phyloP scores from a whole-genome alignment of 92 coral and sea anemone species.

The Bergia puertoricense region DNA sequence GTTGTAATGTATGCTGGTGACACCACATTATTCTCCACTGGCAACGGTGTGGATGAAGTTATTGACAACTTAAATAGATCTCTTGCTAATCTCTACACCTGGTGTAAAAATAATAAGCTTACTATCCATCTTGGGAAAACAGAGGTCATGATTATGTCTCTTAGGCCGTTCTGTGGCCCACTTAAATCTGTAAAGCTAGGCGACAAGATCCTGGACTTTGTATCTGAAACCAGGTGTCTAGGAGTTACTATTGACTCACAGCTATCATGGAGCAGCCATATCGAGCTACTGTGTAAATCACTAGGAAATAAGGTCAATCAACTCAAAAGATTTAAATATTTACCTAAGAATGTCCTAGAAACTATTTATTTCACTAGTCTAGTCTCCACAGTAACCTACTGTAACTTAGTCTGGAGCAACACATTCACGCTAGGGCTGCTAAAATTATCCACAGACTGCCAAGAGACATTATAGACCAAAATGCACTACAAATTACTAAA shows the following conservation, averaged over 20 bases:
- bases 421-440: neutral
- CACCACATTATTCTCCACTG: slow-evolving; percentile 27
- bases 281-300: no score
- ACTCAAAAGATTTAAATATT: slow-evolving; percentile 36
- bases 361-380: slow-evolving; percentile 43
- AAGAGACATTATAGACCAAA: no score
- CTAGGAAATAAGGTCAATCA: slow-evolving; percentile 38
- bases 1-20: slow-evolving; percentile 45
- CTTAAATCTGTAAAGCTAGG: slow-evolving; percentile 50
- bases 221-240: no score
- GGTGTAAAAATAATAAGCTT: no score
- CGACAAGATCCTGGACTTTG: slow-evolving; percentile 35
- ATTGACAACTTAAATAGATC: slow-evolving; percentile 27
- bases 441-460: no score
- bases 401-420: slow-evolving; percentile 54
- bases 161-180: no score
- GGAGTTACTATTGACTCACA: no score
- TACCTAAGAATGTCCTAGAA: slow-evolving; percentile 38
- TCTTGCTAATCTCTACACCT: neutral
- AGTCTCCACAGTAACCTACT: no score
- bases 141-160: slow-evolving; percentile 50
- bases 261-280: no score
- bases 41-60: slow-evolving; percentile 35
- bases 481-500: no score
- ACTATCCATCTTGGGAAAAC: no score